A percentile compares a stretch with the other conserved stretches of the same genome.
Evolutionary conservation across 2,113 vertebrate genomes (phyloP).

Genomic region (Gasterosteus nipponicus): DNA sequence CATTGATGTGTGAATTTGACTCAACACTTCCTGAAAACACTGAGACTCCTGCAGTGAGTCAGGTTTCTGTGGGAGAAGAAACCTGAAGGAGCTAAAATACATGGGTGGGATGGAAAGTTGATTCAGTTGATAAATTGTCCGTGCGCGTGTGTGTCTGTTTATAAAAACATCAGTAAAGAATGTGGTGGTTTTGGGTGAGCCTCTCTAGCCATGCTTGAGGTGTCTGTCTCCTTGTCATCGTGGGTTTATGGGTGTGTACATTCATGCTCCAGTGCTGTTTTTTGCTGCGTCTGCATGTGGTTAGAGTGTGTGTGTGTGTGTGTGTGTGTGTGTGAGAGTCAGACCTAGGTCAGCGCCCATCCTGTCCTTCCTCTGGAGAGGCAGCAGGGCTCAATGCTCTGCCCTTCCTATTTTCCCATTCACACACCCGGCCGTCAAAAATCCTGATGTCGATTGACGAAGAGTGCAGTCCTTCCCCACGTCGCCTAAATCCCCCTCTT

Average conservation of each 20-base stretch:
- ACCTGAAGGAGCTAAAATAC: conserved; percentile 29
- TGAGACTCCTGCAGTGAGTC: neutral
- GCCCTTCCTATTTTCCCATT: conserved; percentile 47
- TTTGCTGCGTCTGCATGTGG: conserved; percentile 9
- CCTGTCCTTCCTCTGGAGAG: conserved; percentile 56
- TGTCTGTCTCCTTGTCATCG: conserved; percentile 7
- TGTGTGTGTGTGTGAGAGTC: conserved; percentile 14
- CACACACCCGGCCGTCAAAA: conserved; percentile 38
- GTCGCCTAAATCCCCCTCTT: conserved; percentile 2
- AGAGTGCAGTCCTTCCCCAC: conserved; percentile 35
- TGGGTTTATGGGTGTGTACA: neutral
- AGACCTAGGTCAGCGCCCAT: conserved; percentile 41
- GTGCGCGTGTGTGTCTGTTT: too few species aligned
- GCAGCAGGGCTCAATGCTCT: conserved; percentile 22
- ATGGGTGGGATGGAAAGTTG: neutral
- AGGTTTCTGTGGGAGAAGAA: conserved; percentile 31
- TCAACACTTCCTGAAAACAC: conserved; percentile 20
- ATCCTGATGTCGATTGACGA: conserved; percentile 6
- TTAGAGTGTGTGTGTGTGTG: too few species aligned
- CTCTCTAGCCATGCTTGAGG: neutral
- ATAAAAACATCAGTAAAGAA: too few species aligned
- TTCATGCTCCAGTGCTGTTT: neutral
- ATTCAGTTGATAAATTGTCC: too few species aligned
- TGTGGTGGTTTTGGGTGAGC: conserved; percentile 6
- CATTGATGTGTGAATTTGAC: neutral